A percentile compares a stretch with the other conserved stretches of the same genome.
Evolutionary conservation across 2,797 vertebrate species (phyloP).

Genomic region (Oryzias dopingdopingensis): DNA sequence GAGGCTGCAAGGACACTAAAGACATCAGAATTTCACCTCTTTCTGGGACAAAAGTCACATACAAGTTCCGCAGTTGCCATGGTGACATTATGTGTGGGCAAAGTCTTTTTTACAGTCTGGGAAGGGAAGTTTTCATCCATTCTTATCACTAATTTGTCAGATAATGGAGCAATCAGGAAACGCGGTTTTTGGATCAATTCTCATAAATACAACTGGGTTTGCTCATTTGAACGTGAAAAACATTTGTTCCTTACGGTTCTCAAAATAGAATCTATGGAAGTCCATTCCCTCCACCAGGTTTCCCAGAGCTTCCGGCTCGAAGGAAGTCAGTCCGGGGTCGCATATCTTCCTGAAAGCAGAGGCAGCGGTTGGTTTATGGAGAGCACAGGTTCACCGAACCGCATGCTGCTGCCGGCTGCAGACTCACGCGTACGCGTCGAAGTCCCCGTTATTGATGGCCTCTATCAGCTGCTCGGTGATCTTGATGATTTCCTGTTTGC

Average conservation of each 20-base stretch:
- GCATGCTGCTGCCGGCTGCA: background rate
- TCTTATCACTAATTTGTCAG: too few species aligned
- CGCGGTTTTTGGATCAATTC: too few species aligned
- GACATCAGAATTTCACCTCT: too few species aligned
- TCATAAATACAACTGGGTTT: background rate
- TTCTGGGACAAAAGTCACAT: too few species aligned
- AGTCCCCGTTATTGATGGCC: slow-evolving; percentile 96
- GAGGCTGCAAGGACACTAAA: too few species aligned
- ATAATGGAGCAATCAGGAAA: too few species aligned
- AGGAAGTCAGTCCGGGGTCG: slow-evolving; percentile 94
- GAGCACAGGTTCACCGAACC: background rate
- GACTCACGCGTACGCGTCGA: slow-evolving; percentile 95
- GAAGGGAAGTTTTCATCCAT: too few species aligned
- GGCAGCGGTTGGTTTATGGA: background rate
- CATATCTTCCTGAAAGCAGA: slow-evolving; percentile 85
- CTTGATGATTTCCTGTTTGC: slow-evolving; percentile 87
- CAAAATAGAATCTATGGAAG: slow-evolving; percentile 98
- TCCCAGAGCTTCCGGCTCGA: slow-evolving; percentile 94
- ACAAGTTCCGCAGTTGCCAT: too few species aligned
- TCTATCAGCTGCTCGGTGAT: slow-evolving; percentile 98
- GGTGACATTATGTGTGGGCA: too few species aligned
- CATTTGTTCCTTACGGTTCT: slow-evolving; percentile 84
- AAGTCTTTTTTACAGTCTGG: too few species aligned
- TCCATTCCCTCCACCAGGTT: slow-evolving; percentile 98
- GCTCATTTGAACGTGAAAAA: background rate